A percentile compares a stretch with the other conserved stretches of the same genome.
phyloP scores from a whole-genome alignment of 2,797 vertebrate genomes.

The Crenuchus spilurus region DNA sequence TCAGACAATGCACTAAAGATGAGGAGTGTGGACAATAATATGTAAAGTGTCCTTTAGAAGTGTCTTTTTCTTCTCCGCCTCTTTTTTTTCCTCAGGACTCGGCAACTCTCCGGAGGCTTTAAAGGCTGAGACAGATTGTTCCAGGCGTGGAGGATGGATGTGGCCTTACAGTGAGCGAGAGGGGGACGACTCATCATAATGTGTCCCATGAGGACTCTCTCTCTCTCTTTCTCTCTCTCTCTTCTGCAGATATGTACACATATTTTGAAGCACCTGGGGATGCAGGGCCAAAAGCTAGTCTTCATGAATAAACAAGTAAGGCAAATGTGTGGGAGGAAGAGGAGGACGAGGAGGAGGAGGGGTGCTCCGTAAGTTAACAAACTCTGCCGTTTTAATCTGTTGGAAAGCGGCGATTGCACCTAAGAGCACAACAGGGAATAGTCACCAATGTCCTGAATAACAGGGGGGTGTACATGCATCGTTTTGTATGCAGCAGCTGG shows the following conservation, averaged over 20 bases:
- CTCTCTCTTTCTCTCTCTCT: neutral
- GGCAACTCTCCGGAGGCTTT: slow-evolving; percentile 2
- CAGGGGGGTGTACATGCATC: neutral
- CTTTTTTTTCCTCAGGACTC: neutral
- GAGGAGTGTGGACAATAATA: neutral
- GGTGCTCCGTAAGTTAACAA: slow-evolving; percentile 53
- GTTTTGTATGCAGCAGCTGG: slow-evolving; percentile 33
- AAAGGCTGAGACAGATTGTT: slow-evolving; percentile 12
- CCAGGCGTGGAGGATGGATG: slow-evolving; percentile 30
- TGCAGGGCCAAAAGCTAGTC: neutral
- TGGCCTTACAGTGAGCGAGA: slow-evolving; percentile 16
- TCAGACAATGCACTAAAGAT: slow-evolving; percentile 3
- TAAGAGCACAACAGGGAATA: slow-evolving; percentile 65
- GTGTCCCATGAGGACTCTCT: slow-evolving; percentile 19
- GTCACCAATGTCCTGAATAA: neutral
- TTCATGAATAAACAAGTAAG: slow-evolving; percentile 30
- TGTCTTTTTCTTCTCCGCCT: neutral
- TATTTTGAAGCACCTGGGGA: slow-evolving; percentile 8
- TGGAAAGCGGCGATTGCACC: slow-evolving; percentile 67
- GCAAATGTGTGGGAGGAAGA: neutral
- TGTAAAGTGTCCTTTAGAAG: slow-evolving; percentile 10
- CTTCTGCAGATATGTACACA: neutral
- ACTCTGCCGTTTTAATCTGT: slow-evolving; percentile 67
- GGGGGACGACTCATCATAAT: slow-evolving; percentile 16
- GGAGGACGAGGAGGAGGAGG: too few species aligned